Evolutionary conservation across 2,888 invertebrate species (phyloP), one percentile per base, ranked within the genome.

Genomic region (Phyllotreta cruciferae): DNA sequence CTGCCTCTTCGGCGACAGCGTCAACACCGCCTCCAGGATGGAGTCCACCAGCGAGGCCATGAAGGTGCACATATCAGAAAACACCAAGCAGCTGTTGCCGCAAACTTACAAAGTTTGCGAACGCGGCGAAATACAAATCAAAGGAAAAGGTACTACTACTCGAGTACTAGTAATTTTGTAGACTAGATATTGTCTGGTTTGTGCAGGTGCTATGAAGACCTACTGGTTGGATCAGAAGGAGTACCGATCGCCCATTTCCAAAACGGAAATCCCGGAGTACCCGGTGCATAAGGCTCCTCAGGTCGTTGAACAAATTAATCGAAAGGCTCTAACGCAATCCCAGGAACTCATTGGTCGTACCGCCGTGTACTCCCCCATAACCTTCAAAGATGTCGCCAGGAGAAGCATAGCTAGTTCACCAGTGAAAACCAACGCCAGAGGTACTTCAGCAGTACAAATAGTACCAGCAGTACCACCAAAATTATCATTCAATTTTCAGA

Each of bases 51-150:
- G 94, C 65, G 89, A 91, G 76, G 91, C 96, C 0, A 96, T 96
- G 93, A 92, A 93, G 80, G 92, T 98, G 66, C 97, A 98, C 79
- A 93, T 98, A 74, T 96, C 97, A 1, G 90, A 96, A 79, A 90
- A 92, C 0, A 96, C 96, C 0, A 88, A 86, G 75, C 88, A 91
- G 70, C 82, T 92, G 10, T 82, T 97, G 6, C 88, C 93, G 0
- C 83, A 87, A 0, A 85, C 85, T 0, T 96, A 94, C 76, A 86
- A 86, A 75, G 89, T 93, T 3, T 84, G 84, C 6, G 92, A 93
- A 76, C 85, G 94, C 6, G 93, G 92, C 1, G 93, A 93, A 78
- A 92, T 95, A 66, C 88, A 91, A 74, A 91, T 96, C 0, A 96
- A 96, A 83, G 96, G 94, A 47, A 94, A 94, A 87, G 94, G 94